These are phyloP conservation scores for Pseudomyrmex flavicornis DNA, from an alignment of 1,140 invertebrate genomes.

Conservation along the genomic window DNA sequence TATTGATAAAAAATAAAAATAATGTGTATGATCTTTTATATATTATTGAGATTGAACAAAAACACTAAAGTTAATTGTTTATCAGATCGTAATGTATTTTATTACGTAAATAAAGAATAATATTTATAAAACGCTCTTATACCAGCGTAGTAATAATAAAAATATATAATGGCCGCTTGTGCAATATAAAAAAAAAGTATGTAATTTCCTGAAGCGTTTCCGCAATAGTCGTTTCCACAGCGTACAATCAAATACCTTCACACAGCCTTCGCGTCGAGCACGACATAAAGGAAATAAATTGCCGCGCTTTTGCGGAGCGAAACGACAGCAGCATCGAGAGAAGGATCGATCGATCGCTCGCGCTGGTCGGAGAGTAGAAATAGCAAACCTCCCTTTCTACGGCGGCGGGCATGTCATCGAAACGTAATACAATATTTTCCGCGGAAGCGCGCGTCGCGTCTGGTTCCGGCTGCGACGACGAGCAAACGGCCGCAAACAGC, in stretches of 20 bases:
- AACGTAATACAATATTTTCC: conserved; percentile 41
- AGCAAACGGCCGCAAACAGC: conserved; percentile 14
- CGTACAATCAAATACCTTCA: conserved; percentile 52
- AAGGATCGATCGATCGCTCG: conserved; percentile 43
- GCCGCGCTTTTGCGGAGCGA: conserved; percentile 14
- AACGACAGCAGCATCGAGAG: conserved; percentile 13
- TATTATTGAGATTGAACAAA: not conserved
- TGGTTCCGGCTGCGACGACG: conserved; percentile 28
- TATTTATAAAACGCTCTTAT: not conserved
- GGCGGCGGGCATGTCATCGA: conserved; percentile 14
- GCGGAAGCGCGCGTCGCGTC: conserved; percentile 30
- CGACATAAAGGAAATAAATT: conserved; percentile 56
- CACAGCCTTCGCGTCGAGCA: conserved; percentile 20
- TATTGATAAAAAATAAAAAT: not conserved
- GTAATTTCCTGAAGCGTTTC: conserved; percentile 47
- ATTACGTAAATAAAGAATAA: not conserved
- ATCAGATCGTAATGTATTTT: not conserved
- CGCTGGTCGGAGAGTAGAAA: conserved; percentile 10
- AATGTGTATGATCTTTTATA: not conserved
- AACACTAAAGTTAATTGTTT: conserved; percentile 14
- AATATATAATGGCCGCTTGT: not conserved
- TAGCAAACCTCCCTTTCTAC: not conserved
- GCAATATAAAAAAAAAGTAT: not conserved
- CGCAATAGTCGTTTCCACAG: conserved; percentile 10
- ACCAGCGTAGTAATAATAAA: not conserved